Base-by-base conservation (phyloP, 2,888 invertebrate genomes). In the Ametastegia equiseti region DNA sequence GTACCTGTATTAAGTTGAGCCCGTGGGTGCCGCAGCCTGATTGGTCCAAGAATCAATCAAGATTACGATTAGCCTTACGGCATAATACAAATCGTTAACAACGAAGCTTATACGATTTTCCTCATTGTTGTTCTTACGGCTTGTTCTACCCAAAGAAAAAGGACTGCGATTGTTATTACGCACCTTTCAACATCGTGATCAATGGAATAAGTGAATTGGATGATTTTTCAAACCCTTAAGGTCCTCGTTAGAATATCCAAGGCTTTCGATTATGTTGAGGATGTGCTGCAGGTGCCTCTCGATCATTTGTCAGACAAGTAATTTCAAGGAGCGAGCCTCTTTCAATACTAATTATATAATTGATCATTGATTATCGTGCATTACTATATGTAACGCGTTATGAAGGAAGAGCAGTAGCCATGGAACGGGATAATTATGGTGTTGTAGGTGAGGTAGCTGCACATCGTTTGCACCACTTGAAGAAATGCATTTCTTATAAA, bases 51-150 rank as follows among this genome's bases (percentile, higher is more conserved):
- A 75, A 75, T 75, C 75, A 75, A 75, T 75, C 75, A 36, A 75
- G 75, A 75, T 75, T 75, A 50, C 75, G 75, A 75, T 75, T 75
- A 75, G 75, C 50, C 45, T 75, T 75, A 75, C 54, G 54, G 75
- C 54, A 54, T 36, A 54, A 75, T 75, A 45, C 45, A 54, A 75
- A 9, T 33, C 50, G 75, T 75, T 75, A 75, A 75, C 75, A 23
- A 75, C 54, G 54, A n/a, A n/a, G n/a, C 27, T 33, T 45, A n/a
- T n/a, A 36, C 54, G 23, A 23, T 54, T 36, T 23, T 36, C 75
- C 36, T 54, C 11, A 54, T 75, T 54, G 50, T 75, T 75, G 19
- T 15, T n/a, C n/a, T n/a, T 2, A 54, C 45, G 47, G 71, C 27
- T 47, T 71, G 27, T 71, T 30, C 71, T 30, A 47, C 27, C 2